Evolutionary conservation across 2,797 vertebrate species (phyloP).

Genomic region (Periparus ater): DNA sequence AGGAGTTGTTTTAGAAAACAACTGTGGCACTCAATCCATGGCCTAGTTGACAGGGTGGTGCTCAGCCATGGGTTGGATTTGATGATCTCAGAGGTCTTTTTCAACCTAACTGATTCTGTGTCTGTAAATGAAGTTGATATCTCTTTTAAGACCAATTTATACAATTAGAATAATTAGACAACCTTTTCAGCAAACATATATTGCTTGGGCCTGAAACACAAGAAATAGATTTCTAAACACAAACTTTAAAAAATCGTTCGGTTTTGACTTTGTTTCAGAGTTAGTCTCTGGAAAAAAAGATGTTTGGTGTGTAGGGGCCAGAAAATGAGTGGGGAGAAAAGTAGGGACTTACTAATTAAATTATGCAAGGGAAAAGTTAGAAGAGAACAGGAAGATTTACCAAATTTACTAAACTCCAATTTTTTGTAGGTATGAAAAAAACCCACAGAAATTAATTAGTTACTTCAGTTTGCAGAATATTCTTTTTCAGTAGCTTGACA

Average conservation of each 20-base stretch:
- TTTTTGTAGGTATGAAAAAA: not conserved
- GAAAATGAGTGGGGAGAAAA: not conserved
- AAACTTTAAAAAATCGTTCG: not conserved
- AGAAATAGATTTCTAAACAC: not conserved
- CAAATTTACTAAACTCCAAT: not conserved
- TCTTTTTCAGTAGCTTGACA: not conserved
- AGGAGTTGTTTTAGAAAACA: not conserved
- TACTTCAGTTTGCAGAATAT: not conserved
- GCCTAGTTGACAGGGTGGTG: not conserved
- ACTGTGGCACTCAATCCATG: not conserved
- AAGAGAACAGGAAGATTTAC: not conserved
- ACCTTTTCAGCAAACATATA: not conserved
- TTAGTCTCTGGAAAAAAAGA: not conserved
- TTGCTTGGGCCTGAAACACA: not conserved
- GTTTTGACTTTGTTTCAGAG: not conserved
- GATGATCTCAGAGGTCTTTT: not conserved
- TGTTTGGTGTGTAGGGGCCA: accelerated
- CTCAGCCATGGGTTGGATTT: not conserved
- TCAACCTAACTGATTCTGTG: not conserved
- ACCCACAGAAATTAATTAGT: accelerated
- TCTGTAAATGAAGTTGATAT: not conserved
- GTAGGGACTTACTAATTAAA: not conserved
- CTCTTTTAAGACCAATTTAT: not conserved
- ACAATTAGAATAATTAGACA: not conserved
- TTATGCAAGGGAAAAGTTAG: not conserved